These are phyloP conservation scores for Calliopum simillimum DNA, from an alignment of 2,888 invertebrate species.

Conservation along the genomic window DNA sequence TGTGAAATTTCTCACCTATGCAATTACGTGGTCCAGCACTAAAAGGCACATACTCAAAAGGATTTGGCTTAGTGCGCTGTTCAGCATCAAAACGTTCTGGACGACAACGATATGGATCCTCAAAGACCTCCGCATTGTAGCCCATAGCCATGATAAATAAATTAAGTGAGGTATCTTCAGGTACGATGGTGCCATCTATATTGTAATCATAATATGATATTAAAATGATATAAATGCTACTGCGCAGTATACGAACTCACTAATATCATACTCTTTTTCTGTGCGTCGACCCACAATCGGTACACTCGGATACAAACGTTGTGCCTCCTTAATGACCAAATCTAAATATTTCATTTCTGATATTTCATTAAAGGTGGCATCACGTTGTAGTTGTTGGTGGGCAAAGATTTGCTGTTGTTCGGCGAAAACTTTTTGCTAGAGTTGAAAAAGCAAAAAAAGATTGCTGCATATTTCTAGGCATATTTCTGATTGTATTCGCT, in stretches of 20 bases:
- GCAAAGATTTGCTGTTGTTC: slow-evolving; percentile 69
- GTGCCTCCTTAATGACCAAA: slow-evolving; percentile 60
- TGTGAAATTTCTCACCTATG: slow-evolving; percentile 59
- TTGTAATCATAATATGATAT: not conserved
- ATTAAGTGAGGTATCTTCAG: slow-evolving; percentile 54
- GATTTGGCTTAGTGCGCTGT: slow-evolving; percentile 62
- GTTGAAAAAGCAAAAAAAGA: slow-evolving; percentile 50
- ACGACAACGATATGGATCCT: slow-evolving; percentile 59
- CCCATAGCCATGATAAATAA: slow-evolving; percentile 56
- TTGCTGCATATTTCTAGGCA: slow-evolving; percentile 25
- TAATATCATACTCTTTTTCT: slow-evolving; percentile 56
- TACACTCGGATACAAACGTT: slow-evolving; percentile 62
- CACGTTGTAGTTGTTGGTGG: slow-evolving; percentile 49
- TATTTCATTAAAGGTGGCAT: slow-evolving; percentile 59
- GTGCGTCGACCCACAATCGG: slow-evolving; percentile 57
- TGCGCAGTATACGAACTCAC: slow-evolving; percentile 46
- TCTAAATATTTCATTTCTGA: slow-evolving; percentile 63
- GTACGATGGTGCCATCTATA: slow-evolving; percentile 60
- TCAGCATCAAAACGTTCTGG: slow-evolving; percentile 71
- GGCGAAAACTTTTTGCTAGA: slow-evolving; percentile 67
- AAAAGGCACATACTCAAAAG: slow-evolving; percentile 72
- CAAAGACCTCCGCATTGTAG: slow-evolving; percentile 57
- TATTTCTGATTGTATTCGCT: not conserved
- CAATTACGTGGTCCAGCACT: slow-evolving; percentile 76
- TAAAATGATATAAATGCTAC: not conserved